Conservation (phyloP, 1,140 invertebrate genomes). For the Aporrectodea caliginosa region DNA sequence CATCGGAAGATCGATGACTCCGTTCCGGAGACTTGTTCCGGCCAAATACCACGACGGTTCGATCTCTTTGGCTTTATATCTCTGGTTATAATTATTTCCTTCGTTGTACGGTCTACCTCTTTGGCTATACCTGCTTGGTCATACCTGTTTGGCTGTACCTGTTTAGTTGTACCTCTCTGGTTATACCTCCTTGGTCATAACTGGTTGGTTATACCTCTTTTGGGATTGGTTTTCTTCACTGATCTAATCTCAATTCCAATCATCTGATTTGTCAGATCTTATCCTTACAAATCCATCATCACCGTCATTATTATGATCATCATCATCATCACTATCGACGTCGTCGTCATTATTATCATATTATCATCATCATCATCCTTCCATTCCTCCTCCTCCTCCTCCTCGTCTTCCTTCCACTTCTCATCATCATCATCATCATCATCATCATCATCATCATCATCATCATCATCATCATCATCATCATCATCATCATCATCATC, state of each 20-base stretch:
- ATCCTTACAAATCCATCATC: background rate
- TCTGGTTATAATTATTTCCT: no score
- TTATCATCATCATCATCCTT: conserved; percentile 34
- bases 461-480: background rate
- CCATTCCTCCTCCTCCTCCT: conserved; percentile 10
- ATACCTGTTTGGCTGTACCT: no score
- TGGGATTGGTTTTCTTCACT: no score
- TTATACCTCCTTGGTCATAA: no score
- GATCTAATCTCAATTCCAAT: conserved; percentile 40
- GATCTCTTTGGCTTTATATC: no score
- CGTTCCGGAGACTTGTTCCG: background rate
- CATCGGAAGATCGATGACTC: conserved; percentile 2
- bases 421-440: conserved; percentile 20
- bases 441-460: conserved; percentile 34
- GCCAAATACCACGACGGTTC: conserved; percentile 28
- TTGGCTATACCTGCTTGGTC: no score
- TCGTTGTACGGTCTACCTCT: no score
- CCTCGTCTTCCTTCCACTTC: background rate
- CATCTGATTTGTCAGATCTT: conserved; percentile 39
- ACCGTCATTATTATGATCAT: no score
- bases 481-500: conserved; percentile 1
- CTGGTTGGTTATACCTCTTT: no score
- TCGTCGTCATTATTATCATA: conserved; percentile 19
- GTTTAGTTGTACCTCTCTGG: no score
- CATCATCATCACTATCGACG: no score